These are phyloP conservation scores for Coenobita brevimanus DNA, from an alignment of 1,140 invertebrate species.

Conservation along the genomic window DNA sequence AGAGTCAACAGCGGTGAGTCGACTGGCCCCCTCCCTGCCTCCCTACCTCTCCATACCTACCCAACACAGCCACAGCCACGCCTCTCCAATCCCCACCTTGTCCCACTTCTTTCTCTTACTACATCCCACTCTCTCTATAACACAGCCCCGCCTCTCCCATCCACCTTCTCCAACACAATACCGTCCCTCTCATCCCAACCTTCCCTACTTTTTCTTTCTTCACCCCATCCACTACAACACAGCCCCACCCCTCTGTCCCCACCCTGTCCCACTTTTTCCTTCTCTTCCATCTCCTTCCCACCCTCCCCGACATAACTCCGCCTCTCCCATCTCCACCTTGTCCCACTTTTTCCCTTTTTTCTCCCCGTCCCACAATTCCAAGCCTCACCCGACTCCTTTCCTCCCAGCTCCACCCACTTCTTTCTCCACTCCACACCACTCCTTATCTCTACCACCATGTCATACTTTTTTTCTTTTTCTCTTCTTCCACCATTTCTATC, in stretches of 20 bases:
- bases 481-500: no score
- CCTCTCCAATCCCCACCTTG: background rate
- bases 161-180: background rate
- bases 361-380: background rate
- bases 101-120: background rate
- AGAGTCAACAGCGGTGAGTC: conserved; percentile 46
- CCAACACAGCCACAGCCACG: background rate
- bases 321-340: background rate
- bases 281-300: background rate
- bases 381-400: background rate
- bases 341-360: background rate
- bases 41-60: background rate
- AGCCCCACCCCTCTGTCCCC: background rate
- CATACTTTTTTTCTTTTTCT: no score
- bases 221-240: background rate
- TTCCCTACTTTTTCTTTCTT: background rate
- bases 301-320: background rate
- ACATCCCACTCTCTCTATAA: background rate
- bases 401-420: background rate
- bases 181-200: background rate
- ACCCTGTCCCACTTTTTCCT: background rate
- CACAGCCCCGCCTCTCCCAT: background rate
- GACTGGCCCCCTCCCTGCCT: background rate
- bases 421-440: no score
- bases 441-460: no score